These are phyloP conservation scores for Falco punctatus DNA, from an alignment of 2,113 vertebrate species.

Conservation along the genomic window DNA sequence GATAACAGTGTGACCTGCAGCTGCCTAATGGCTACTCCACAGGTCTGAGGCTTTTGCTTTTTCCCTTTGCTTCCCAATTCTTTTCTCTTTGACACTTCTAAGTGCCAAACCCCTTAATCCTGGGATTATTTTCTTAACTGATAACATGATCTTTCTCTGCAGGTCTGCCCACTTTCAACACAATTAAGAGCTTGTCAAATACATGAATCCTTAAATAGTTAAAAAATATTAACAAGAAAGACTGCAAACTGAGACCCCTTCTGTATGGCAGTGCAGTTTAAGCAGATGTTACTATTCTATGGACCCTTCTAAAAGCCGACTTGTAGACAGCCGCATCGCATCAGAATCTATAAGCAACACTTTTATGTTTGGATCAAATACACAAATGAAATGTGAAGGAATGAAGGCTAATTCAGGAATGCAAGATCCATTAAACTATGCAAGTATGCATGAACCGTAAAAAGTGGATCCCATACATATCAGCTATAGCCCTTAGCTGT, in stretches of 20 bases:
- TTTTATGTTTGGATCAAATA: slow-evolving; percentile 70
- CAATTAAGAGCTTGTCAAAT: neutral
- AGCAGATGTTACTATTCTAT: neutral
- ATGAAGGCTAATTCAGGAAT: slow-evolving; percentile 75
- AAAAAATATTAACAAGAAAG: neutral
- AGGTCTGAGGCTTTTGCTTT: neutral
- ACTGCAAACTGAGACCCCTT: slow-evolving; percentile 9
- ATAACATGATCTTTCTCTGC: neutral
- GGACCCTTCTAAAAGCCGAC: neutral
- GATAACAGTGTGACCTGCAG: neutral
- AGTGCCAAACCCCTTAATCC: neutral
- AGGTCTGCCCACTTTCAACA: neutral
- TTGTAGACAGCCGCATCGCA: neutral
- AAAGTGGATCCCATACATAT: slow-evolving; percentile 79
- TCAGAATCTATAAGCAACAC: slow-evolving; percentile 44
- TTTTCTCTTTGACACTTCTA: slow-evolving; percentile 13
- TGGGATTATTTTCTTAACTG: neutral
- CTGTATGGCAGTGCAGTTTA: neutral
- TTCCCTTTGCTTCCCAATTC: slow-evolving; percentile 3
- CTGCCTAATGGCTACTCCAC: neutral
- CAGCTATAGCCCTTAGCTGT: slow-evolving; percentile 81
- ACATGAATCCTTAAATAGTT: slow-evolving; percentile 22
- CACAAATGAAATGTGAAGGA: slow-evolving; percentile 71
- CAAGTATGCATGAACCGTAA: slow-evolving; percentile 88
- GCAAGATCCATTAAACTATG: slow-evolving; percentile 85